Percentiles rank a stretch among this genome's conserved stretches.
Conservation (phyloP, 2,113 vertebrate species). For the Protomyctophum bolini region DNA sequence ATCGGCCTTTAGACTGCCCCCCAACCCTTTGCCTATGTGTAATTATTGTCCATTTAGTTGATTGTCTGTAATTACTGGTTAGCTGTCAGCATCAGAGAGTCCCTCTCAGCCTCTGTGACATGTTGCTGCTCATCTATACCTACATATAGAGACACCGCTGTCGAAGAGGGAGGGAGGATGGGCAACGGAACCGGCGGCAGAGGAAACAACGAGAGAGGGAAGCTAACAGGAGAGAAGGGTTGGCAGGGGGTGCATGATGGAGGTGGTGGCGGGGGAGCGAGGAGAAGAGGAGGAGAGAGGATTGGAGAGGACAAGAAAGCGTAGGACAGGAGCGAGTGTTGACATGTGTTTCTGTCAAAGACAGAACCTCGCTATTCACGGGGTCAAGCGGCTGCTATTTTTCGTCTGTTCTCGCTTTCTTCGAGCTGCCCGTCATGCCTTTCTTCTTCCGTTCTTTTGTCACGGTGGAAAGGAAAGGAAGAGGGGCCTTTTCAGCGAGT, state of each 20-base stretch:
- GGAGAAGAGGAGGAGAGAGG: conserved; percentile 28
- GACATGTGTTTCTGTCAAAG: conserved; percentile 65
- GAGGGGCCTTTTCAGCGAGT: conserved; percentile 40
- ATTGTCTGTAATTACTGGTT: conserved; percentile 83
- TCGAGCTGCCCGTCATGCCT: conserved; percentile 54
- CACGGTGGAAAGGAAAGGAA: neutral
- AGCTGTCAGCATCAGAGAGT: conserved; percentile 79
- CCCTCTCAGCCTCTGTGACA: conserved; percentile 32
- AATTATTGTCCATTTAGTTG: conserved; percentile 85
- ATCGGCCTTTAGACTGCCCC: conserved; percentile 43
- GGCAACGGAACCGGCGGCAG: conserved; percentile 6
- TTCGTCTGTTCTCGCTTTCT: conserved; percentile 20
- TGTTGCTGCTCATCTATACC: neutral
- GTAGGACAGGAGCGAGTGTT: conserved; percentile 56
- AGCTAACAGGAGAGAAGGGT: conserved; percentile 22
- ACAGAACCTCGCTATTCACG: neutral
- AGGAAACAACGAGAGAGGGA: conserved; percentile 18
- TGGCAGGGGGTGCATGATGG: neutral
- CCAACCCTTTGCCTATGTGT: conserved; percentile 67
- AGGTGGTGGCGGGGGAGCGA: conserved; percentile 1
- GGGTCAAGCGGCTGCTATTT: conserved; percentile 56
- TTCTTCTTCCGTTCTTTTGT: neutral
- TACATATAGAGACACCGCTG: neutral
- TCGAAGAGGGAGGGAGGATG: too few relatives aligned
- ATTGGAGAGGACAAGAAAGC: neutral